These are phyloP conservation scores for Thera britannica DNA, from an alignment of 2,888 invertebrate genomes.

Conservation along the genomic window DNA sequence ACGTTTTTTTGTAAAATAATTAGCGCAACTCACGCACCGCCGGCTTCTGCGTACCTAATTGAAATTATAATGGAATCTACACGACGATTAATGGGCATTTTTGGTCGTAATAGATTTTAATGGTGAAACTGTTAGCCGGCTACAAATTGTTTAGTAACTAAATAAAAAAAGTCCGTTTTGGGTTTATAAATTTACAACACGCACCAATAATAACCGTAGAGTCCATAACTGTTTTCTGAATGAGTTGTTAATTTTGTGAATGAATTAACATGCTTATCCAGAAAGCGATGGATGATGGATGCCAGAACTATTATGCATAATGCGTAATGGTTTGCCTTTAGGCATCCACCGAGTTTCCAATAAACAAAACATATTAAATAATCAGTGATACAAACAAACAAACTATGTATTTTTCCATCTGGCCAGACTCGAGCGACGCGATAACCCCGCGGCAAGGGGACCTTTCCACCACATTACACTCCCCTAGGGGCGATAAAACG, in stretches of 20 bases:
- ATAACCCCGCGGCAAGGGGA: conserved; percentile 3
- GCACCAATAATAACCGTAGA: no score
- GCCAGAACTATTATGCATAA: no score
- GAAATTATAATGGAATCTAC: conserved; percentile 40
- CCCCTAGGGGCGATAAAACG: conserved; percentile 4
- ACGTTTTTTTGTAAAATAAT: conserved; percentile 42
- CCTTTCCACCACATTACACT: conserved; percentile 24
- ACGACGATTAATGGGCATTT: conserved; percentile 35
- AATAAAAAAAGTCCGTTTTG: conserved; percentile 5
- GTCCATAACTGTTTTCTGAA: no score
- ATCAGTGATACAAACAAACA: background rate
- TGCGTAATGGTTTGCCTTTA: no score
- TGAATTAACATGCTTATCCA: background rate
- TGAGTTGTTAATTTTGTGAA: background rate
- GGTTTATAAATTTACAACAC: background rate
- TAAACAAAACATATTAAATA: background rate
- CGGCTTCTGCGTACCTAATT: conserved; percentile 42
- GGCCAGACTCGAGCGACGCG: conserved; percentile 10
- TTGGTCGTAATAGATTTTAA: conserved; percentile 36
- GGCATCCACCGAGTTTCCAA: no score
- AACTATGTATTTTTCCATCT: background rate
- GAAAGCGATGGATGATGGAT: background rate
- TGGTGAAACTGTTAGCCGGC: conserved; percentile 12
- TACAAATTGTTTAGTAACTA: conserved; percentile 17
- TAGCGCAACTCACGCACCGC: conserved; percentile 42